Evolutionary conservation across 2,888 invertebrate genomes (phyloP).

Genomic region (Himalopsyche tibetana): DNA sequence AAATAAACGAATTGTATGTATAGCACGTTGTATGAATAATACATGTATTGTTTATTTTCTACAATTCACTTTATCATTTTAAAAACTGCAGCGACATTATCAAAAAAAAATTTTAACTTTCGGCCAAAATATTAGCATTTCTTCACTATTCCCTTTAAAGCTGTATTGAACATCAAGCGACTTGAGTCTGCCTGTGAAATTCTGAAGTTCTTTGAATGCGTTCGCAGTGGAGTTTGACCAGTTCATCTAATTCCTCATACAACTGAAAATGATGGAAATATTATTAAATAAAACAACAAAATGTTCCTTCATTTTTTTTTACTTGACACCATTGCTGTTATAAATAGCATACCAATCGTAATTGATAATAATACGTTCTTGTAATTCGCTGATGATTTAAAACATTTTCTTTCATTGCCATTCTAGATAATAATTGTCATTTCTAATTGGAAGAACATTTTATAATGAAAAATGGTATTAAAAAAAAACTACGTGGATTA

Average conservation of each 20-base stretch:
- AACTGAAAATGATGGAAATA: conserved; percentile 74
- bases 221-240: conserved; percentile 81
- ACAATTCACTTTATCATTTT: too few relatives aligned
- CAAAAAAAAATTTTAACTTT: not conserved
- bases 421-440: too few relatives aligned
- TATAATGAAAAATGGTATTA: too few relatives aligned
- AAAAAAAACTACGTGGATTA: too few relatives aligned
- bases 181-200: conserved; percentile 74
- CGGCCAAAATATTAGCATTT: not conserved
- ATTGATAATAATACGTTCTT: not conserved
- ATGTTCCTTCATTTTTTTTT: too few relatives aligned
- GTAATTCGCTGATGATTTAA: too few relatives aligned
- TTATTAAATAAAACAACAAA: not conserved
- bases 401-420: too few relatives aligned
- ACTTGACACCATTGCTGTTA: not conserved
- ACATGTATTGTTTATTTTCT: too few relatives aligned
- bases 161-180: not conserved
- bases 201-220: conserved; percentile 80
- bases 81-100: not conserved
- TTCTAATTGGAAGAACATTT: too few relatives aligned
- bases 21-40: too few relatives aligned
- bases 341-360: not conserved
- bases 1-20: too few relatives aligned
- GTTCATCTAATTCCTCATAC: conserved; percentile 78
- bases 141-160: not conserved